Evolutionary conservation across 1,140 invertebrate species (phyloP).

Genomic region (Drosophila watanabei): DNA sequence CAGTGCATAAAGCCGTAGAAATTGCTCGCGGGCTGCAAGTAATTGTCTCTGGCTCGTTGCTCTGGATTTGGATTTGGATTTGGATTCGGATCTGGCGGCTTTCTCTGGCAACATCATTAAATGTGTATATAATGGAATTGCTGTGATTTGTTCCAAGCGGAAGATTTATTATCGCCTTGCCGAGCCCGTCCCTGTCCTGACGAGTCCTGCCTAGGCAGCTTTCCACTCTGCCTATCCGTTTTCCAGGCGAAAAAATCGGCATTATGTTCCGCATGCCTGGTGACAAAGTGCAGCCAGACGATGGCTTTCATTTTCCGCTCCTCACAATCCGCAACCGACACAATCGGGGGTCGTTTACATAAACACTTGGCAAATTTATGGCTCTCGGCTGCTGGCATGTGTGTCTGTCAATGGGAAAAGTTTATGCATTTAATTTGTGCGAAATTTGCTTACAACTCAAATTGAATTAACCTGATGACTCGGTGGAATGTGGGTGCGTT

Average conservation of each 20-base stretch:
- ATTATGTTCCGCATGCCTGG: constrained; percentile 75
- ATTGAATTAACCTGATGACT: constrained; percentile 79
- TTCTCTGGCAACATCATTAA: constrained; percentile 75
- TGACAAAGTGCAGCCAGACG: constrained; percentile 78
- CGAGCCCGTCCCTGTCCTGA: not conserved
- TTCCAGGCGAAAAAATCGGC: constrained; percentile 79
- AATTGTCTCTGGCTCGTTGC: constrained; percentile 76
- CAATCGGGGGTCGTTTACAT: constrained; percentile 78
- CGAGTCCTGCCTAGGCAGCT: not conserved
- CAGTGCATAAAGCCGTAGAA: constrained; percentile 55
- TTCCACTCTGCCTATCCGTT: constrained; percentile 35
- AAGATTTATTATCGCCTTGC: constrained; percentile 76
- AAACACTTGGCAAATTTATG: constrained; percentile 76
- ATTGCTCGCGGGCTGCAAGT: constrained; percentile 80
- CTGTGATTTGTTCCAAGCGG: constrained; percentile 77
- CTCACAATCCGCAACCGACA: constrained; percentile 27
- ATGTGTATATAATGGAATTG: constrained; percentile 81
- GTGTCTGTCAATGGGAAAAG: constrained; percentile 72
- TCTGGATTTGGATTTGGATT: constrained; percentile 58
- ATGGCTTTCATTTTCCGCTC: constrained; percentile 28
- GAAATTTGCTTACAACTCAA: constrained; percentile 78
- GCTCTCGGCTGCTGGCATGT: constrained; percentile 33
- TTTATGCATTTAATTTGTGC: constrained; percentile 79
- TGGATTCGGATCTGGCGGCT: constrained; percentile 48
- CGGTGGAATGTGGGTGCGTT: constrained; percentile 23